These are phyloP conservation scores for Lithobates sylvaticus DNA, from an alignment of 2,797 vertebrate species.

Conservation along the genomic window DNA sequence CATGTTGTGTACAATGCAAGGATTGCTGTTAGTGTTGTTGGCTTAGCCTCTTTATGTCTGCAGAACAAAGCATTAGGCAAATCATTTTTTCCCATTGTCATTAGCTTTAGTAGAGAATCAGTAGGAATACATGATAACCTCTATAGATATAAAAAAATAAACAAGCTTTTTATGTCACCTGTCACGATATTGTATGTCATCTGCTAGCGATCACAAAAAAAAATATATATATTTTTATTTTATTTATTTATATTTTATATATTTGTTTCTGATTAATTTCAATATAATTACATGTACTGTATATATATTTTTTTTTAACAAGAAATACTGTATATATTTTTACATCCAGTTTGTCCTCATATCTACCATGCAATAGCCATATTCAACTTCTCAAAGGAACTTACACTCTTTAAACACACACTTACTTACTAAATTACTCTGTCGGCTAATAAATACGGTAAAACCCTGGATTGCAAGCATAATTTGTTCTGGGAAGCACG, in stretches of 20 bases:
- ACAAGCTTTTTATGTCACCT: background rate
- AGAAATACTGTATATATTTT: too few relatives aligned
- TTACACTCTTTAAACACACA: too few relatives aligned
- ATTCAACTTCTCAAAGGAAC: too few relatives aligned
- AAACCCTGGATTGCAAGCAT: too few relatives aligned
- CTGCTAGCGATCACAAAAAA: background rate
- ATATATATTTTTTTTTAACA: too few relatives aligned
- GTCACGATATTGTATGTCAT: too few relatives aligned
- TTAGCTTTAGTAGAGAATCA: background rate
- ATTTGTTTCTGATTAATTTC: background rate
- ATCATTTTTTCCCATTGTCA: background rate
- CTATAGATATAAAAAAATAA: background rate
- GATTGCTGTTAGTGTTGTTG: background rate
- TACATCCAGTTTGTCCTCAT: too few relatives aligned
- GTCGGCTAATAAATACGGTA: too few relatives aligned
- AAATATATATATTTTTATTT: too few relatives aligned
- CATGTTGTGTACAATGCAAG: background rate
- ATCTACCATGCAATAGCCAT: too few relatives aligned
- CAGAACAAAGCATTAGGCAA: background rate
- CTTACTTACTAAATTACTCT: background rate
- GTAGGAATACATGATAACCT: background rate
- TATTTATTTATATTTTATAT: background rate
- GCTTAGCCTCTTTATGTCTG: background rate
- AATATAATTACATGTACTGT: too few relatives aligned
- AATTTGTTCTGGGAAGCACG: too few relatives aligned